phyloP scores from a whole-genome alignment of 2,888 invertebrate species.

The Parapristionchus giblindavisi region DNA sequence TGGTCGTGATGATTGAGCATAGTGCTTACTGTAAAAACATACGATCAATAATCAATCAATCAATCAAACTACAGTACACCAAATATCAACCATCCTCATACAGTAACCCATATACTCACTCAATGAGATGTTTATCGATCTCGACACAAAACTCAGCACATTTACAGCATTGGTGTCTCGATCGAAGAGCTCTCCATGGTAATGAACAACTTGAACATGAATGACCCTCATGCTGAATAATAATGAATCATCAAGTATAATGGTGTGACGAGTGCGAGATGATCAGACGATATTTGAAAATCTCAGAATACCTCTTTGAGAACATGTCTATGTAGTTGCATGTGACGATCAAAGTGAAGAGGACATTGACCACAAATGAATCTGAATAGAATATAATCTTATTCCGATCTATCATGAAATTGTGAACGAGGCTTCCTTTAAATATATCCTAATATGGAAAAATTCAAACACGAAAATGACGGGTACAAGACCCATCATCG shows the following conservation, averaged over 20 bases:
- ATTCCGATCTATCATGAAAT: too few relatives aligned
- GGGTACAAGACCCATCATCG: too few relatives aligned
- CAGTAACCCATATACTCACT: not conserved
- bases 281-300: too few relatives aligned
- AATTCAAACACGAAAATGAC: too few relatives aligned
- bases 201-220: too few relatives aligned
- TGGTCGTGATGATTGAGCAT: constrained; percentile 10
- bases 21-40: constrained; percentile 7
- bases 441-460: too few relatives aligned
- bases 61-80: not conserved
- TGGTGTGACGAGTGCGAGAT: too few relatives aligned
- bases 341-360: constrained; percentile 11
- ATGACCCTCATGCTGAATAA: too few relatives aligned
- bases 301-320: constrained; percentile 10
- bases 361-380: constrained; percentile 16
- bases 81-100: too few relatives aligned
- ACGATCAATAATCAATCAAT: not conserved
- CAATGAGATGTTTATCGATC: constrained; percentile 25
- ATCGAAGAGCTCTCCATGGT: not conserved
- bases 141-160: constrained; percentile 14
- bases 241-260: too few relatives aligned
- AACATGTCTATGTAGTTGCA: constrained; percentile 31
- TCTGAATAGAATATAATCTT: not conserved
- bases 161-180: constrained; percentile 24
- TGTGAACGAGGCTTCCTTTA: too few relatives aligned